Base-by-base conservation (phyloP, 2,113 vertebrate species). In the Toxostoma redivivum region DNA sequence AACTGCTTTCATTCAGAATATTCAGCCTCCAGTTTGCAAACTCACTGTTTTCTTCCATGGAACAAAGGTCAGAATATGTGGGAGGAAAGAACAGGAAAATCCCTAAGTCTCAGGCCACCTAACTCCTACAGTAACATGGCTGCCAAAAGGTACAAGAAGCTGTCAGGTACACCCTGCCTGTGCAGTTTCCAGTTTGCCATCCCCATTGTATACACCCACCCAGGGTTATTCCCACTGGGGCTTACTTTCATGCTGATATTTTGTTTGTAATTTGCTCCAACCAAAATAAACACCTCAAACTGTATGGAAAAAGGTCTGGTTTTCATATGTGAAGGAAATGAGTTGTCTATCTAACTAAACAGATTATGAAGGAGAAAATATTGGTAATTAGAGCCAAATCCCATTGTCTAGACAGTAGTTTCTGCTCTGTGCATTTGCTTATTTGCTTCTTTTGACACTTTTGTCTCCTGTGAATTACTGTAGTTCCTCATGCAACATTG, bases 271-370 rank as follows among this genome's bases (percentile, higher is more conserved):
- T 93, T 91, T 82, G 18, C 22, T 91, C 87, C 86, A 78, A 93
- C 31, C 16, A 86, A 92, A 96, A 88, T 64, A 86, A 95, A 88
- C 44, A 88, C 51, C 56, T 92, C 65, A 48, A 48, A 64, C 17
- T 58, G 35, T 79, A 79, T 47, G 79, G 73, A 92, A 94, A 80
- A 94, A 90, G 38, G 38, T 62, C 37, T 94, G 56, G 0, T 69
- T 89, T 94, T 95, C 51, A 40, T 83, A 86, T 71, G n/a, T 67
- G 45, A 81, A 88, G 81, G 88, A 96, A 97, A 88, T 93, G 42
- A 95, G 31, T 79, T 79, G 53, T 91, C 61, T 95, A 90, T 88
- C 74, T 90, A 88, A 92, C 38, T 79, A 48, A n/a, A 60, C 37
- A 90, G 40, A 92, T 83, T 94, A 81, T 86, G 53, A 87, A 94